Evolutionary conservation across 1,140 invertebrate genomes (phyloP), one percentile per base, ranked within the genome.

Genomic region (Dreissena rostriformis): DNA sequence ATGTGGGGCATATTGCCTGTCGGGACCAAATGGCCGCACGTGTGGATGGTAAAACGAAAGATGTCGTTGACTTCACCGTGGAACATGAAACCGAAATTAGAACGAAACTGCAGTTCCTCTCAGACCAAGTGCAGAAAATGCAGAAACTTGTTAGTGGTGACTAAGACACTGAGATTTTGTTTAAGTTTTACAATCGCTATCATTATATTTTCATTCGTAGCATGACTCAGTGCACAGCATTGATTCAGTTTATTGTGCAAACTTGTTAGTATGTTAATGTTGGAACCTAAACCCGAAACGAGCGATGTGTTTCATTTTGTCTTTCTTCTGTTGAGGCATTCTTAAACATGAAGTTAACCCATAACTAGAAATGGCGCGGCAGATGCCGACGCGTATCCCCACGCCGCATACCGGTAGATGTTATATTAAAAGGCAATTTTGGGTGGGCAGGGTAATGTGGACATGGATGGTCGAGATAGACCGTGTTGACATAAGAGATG

Each of bases 111-210:
- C 66, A 80, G 39, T 15, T 71, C 1, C 29, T 80, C 17, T 80
- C 77, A 12, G 68, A 80, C 7, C 77, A 80, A 51, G 77, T 80
- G 14, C 53, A 70, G 28, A 71, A 39, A 63, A 80, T 80, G 68
- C 77, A 80, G 66, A 70, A 68, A 63, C 68, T 80, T 7, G 68
- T 80, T 5, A 75, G 26, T 17, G 15, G 26, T 52, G n/a, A 73
- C 7, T 26, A 53, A 52, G n/a, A n/a, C n/a, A n/a, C n/a, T n/a
- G n/a, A n/a, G n/a, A n/a, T n/a, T n/a, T n/a, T n/a, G n/a, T n/a
- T n/a, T 6, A 17, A 26, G 61, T 26, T 63, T n/a, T 63, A 63
- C 39, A 2, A 63, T 63, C 61, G 61, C 2, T n/a, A 7, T 63
- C 2, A n/a, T n/a, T 5, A 5, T 63, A 63, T n/a, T 63, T n/a